Evolutionary conservation across 2,797 vertebrate species (phyloP).

Genomic region (Falco novaeseelandiae): DNA sequence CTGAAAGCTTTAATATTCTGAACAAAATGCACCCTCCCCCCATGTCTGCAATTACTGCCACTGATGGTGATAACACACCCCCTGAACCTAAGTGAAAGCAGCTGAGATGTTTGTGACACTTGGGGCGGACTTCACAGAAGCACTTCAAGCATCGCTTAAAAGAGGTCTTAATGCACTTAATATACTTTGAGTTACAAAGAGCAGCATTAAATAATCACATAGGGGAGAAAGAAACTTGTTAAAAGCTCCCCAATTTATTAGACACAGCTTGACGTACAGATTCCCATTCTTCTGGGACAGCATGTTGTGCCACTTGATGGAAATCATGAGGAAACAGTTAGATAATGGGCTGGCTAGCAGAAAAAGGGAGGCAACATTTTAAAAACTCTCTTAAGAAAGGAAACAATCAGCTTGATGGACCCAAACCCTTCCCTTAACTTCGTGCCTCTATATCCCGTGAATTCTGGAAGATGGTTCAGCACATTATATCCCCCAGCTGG

Average conservation of each 20-base stretch:
- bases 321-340: conserved; percentile 25
- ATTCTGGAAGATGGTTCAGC: not conserved
- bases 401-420: conserved; percentile 1
- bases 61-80: conserved; percentile 50
- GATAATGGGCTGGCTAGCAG: not conserved
- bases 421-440: not conserved
- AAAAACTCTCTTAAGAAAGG: not conserved
- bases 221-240: conserved; percentile 18
- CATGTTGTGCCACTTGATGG: not conserved
- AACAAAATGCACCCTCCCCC: not conserved
- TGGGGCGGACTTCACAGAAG: conserved; percentile 39
- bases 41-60: not conserved
- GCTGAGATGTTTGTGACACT: conserved; percentile 48
- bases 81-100: conserved; percentile 17
- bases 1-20: conserved; percentile 20
- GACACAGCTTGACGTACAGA: conserved; percentile 16
- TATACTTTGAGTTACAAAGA: conserved; percentile 46
- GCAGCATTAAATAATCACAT: conserved; percentile 46
- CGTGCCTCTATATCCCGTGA: not conserved
- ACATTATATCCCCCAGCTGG: not conserved
- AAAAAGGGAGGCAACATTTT: not conserved
- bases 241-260: conserved; percentile 56
- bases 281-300: conserved; percentile 26
- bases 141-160: not conserved
- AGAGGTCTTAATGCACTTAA: conserved; percentile 28